Evolutionary conservation across 2,113 vertebrate genomes (phyloP).

Genomic region (Brachirus orientalis): DNA sequence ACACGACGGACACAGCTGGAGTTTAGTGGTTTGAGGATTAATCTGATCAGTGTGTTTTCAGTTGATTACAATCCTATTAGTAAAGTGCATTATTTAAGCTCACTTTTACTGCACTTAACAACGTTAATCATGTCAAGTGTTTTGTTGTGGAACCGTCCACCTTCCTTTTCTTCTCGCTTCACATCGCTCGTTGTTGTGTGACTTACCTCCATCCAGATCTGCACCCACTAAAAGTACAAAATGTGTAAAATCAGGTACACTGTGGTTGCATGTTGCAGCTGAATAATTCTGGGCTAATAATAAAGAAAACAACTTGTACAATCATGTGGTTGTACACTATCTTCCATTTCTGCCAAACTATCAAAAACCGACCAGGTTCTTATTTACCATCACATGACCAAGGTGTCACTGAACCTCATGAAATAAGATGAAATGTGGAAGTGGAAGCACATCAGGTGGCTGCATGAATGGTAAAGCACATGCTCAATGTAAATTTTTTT

Average conservation of each 20-base stretch:
- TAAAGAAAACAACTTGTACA: too few species aligned
- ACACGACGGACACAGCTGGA: neutral
- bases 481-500: too few species aligned
- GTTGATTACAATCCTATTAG: slow-evolving; percentile 68
- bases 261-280: too few species aligned
- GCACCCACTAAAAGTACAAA: too few species aligned
- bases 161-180: slow-evolving; percentile 6
- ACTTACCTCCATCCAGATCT: too few species aligned
- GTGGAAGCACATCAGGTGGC: slow-evolving; percentile 13
- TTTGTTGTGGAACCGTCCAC: slow-evolving; percentile 22
- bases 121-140: slow-evolving; percentile 67
- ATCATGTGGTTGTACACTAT: too few species aligned
- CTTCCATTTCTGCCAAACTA: too few species aligned
- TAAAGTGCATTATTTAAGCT: slow-evolving; percentile 56
- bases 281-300: too few species aligned
- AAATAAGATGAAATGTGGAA: slow-evolving; percentile 7
- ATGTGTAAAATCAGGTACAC: too few species aligned
- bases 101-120: slow-evolving; percentile 21
- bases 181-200: neutral
- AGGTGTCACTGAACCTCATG: neutral
- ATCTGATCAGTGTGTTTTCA: slow-evolving; percentile 59
- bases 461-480: too few species aligned
- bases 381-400: neutral
- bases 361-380: neutral
- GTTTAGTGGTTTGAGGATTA: slow-evolving; percentile 19